These are phyloP conservation scores for Allobates femoralis DNA, from an alignment of 2,797 vertebrate genomes.

Conservation along the genomic window DNA sequence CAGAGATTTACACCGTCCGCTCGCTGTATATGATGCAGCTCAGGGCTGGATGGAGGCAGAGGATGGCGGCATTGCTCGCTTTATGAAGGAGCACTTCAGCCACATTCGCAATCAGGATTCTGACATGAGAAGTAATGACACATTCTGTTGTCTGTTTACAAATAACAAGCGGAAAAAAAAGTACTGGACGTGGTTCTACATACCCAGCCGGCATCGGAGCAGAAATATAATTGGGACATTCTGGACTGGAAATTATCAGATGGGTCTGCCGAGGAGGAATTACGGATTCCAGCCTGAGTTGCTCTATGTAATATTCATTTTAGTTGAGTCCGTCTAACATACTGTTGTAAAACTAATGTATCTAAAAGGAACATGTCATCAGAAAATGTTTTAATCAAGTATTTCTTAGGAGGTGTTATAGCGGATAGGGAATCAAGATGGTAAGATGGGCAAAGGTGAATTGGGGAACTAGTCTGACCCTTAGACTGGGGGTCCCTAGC, in stretches of 20 bases:
- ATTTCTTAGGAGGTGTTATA: no score
- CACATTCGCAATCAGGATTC: constrained; percentile 14
- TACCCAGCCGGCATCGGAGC: constrained; percentile 18
- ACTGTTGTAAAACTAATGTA: no score
- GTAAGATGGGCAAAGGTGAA: no score
- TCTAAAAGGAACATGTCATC: not conserved
- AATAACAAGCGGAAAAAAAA: constrained; percentile 32
- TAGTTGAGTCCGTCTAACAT: constrained; percentile 13
- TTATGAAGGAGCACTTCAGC: not conserved
- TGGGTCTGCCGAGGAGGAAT: not conserved
- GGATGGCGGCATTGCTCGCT: not conserved
- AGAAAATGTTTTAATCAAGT: no score
- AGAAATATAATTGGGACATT: constrained; percentile 43
- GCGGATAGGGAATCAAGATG: no score
- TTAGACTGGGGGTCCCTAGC: no score
- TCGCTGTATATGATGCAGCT: constrained; percentile 36
- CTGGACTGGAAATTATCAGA: constrained; percentile 30
- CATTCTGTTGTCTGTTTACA: constrained; percentile 29
- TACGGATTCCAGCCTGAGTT: not conserved
- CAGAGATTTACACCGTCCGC: constrained; percentile 16
- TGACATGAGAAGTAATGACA: constrained; percentile 25
- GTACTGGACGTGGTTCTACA: not conserved
- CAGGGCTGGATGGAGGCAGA: not conserved
- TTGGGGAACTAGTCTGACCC: no score
- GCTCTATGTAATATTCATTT: not conserved